Percentiles rank a stretch among this genome's conserved stretches.
phyloP scores from a whole-genome alignment of 2,888 invertebrate species.

The Anoncus sp. region DNA sequence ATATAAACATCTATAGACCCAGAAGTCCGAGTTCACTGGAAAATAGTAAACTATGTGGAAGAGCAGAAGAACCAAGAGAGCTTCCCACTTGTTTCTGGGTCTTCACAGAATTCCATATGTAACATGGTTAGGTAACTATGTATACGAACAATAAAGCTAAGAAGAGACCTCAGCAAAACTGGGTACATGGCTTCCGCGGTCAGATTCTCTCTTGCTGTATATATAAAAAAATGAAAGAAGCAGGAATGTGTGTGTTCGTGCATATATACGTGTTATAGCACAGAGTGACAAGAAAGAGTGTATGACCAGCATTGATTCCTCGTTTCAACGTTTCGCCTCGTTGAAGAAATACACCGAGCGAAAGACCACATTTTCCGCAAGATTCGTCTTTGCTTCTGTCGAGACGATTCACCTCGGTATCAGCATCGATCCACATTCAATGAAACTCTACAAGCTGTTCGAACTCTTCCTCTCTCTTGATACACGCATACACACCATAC shows the following conservation, averaged over 20 bases:
- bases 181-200: background rate
- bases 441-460: constrained; percentile 28
- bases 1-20: constrained; percentile 16
- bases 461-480: background rate
- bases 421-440: constrained; percentile 32
- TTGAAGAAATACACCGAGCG: constrained; percentile 37
- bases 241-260: background rate
- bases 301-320: constrained; percentile 21
- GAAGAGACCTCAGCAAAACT: constrained; percentile 5
- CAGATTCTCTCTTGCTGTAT: background rate
- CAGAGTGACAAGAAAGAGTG: background rate
- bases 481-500: constrained; percentile 10
- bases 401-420: constrained; percentile 3
- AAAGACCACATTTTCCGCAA: constrained; percentile 32
- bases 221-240: constrained; percentile 5
- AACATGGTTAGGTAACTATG: constrained; percentile 7
- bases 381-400: background rate
- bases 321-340: constrained; percentile 13
- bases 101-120: constrained; percentile 2
- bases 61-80: background rate
- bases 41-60: constrained; percentile 8
- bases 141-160: background rate
- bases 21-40: constrained; percentile 4
- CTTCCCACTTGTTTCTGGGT: background rate
- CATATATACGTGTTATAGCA: background rate